phyloP scores from a whole-genome alignment of 2,113 vertebrate species.

The Bujurquina vittata region DNA sequence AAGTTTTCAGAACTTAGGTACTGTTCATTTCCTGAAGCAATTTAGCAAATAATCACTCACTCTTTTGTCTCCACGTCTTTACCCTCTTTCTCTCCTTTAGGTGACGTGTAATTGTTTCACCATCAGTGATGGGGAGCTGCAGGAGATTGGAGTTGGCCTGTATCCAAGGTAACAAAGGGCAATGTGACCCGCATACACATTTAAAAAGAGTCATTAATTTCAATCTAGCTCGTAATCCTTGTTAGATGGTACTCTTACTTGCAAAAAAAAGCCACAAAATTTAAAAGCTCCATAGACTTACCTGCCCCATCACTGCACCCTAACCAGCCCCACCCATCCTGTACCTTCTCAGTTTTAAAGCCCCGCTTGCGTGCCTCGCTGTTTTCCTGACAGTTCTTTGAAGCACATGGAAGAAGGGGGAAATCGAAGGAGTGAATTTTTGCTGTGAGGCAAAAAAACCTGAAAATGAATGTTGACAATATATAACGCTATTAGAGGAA shows the following conservation, averaged over 20 bases:
- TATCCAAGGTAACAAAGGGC: constrained; percentile 89
- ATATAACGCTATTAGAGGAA: constrained; percentile 30
- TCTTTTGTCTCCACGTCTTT: constrained; percentile 21
- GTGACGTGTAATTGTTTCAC: constrained; percentile 97
- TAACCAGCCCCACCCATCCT: constrained; percentile 9
- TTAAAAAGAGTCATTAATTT: constrained; percentile 45
- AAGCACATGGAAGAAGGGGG: constrained; percentile 29
- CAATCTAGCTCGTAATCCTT: constrained; percentile 41
- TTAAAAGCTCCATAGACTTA: constrained; percentile 38
- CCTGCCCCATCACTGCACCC: constrained; percentile 26
- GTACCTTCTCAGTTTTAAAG: constrained; percentile 16
- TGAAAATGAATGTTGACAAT: constrained; percentile 59
- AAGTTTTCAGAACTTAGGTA: constrained; percentile 25
- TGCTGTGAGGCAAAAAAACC: constrained; percentile 33
- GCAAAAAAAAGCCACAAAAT: constrained; percentile 27
- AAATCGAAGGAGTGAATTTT: constrained; percentile 19
- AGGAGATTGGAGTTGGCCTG: constrained; percentile 93
- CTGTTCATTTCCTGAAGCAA: constrained; percentile 33
- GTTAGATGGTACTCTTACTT: background rate
- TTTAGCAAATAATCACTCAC: constrained; percentile 27
- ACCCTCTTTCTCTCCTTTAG: constrained; percentile 76
- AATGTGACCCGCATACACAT: background rate
- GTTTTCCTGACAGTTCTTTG: constrained; percentile 59
- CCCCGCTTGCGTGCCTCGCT: background rate
- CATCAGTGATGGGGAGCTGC: constrained; percentile 95